Conservation (phyloP, 2,888 invertebrate species). For the Trichacis sp. region DNA sequence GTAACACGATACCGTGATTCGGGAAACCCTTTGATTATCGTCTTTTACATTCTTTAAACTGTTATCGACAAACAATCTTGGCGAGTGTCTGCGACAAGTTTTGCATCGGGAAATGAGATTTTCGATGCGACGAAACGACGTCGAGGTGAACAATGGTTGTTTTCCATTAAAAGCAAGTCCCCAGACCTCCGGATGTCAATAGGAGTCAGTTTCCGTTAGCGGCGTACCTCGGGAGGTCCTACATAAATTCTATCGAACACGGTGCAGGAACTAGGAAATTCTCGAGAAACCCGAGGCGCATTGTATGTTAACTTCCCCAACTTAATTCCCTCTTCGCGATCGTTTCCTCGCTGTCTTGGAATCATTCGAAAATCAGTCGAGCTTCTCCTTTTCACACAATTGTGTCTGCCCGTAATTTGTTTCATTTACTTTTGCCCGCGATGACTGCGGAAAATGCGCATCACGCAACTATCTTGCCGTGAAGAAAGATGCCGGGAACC, state of each 20-base stretch:
- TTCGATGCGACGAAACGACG: slow-evolving; percentile 22
- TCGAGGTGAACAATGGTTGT: slow-evolving; percentile 33
- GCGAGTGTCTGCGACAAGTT: neutral
- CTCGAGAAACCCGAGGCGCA: slow-evolving; percentile 40
- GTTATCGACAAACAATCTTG: too few species aligned
- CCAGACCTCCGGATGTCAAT: slow-evolving; percentile 43
- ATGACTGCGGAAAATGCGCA: slow-evolving; percentile 12
- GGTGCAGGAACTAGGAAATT: slow-evolving; percentile 44
- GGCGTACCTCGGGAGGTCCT: slow-evolving; percentile 27
- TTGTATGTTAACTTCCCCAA: slow-evolving; percentile 46
- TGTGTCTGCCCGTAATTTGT: slow-evolving; percentile 34
- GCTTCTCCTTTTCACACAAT: slow-evolving; percentile 37
- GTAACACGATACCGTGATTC: too few species aligned
- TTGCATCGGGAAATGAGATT: neutral
- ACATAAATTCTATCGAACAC: slow-evolving; percentile 41
- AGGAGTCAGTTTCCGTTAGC: slow-evolving; percentile 38
- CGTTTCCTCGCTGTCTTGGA: slow-evolving; percentile 26
- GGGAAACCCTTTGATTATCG: too few species aligned
- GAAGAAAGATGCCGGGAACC: slow-evolving; percentile 4
- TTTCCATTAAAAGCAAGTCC: slow-evolving; percentile 25
- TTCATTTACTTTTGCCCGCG: slow-evolving; percentile 34
- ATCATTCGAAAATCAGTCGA: slow-evolving; percentile 39
- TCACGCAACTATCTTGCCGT: slow-evolving; percentile 4
- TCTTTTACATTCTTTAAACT: too few species aligned
- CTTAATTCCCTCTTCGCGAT: too few species aligned